Conservation (phyloP, 2,113 vertebrate species). For the Sitta europaea region DNA sequence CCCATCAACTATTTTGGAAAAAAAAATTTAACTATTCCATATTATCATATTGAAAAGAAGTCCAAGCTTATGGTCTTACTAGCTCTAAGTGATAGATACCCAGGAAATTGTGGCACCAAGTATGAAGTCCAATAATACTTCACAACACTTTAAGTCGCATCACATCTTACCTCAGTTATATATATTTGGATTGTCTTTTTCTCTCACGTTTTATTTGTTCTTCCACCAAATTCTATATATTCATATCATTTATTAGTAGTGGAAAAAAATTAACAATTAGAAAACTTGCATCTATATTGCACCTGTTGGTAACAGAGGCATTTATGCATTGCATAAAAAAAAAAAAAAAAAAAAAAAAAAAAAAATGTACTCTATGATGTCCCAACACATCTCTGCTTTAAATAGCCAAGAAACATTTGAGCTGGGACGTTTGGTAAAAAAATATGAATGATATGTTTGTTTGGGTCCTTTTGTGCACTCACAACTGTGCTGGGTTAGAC, state of each 20-base stretch:
- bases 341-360: not conserved
- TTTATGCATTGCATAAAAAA: not conserved
- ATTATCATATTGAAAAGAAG: not conserved
- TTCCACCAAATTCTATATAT: not conserved
- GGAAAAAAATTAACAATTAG: not conserved
- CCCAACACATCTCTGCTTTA: not conserved
- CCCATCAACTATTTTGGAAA: not conserved
- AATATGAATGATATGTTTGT: not conserved
- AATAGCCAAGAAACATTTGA: not conserved
- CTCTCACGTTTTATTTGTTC: not conserved
- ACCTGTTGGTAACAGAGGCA: not conserved
- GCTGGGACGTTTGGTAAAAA: not conserved
- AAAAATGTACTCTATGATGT: not conserved
- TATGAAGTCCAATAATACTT: not conserved
- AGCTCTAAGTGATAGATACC: accelerated
- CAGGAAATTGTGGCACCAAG: not conserved
- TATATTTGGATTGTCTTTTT: not conserved
- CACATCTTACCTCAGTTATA: not conserved
- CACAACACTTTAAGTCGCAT: not conserved
- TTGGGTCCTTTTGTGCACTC: not conserved
- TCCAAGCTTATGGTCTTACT: not conserved
- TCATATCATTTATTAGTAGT: not conserved
- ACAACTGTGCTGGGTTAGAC: not conserved
- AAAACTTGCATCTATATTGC: not conserved
- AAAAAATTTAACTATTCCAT: not conserved